Conservation (phyloP, 2,888 invertebrate species). For the Dryadula phaetusa region DNA sequence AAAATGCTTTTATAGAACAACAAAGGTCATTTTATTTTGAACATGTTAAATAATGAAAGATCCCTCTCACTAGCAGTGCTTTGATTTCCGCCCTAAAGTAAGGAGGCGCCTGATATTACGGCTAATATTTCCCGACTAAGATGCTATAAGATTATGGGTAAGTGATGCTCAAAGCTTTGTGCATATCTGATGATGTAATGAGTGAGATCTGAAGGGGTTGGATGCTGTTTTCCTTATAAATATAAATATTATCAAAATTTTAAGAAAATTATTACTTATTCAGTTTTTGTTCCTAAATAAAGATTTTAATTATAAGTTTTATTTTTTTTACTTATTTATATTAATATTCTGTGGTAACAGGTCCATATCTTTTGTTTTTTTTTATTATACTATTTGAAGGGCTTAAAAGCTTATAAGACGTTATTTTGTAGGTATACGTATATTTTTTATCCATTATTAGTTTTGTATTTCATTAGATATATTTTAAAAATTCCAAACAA, state of each 20-base stretch:
- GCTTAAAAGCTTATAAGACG: too few species aligned
- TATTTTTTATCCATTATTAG: too few species aligned
- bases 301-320: too few species aligned
- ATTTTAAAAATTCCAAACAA: too few species aligned
- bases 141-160: slow-evolving; percentile 32
- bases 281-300: too few species aligned
- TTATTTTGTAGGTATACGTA: too few species aligned
- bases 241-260: neutral
- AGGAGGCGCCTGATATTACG: slow-evolving; percentile 20
- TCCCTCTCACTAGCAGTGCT: neutral
- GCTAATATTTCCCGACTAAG: slow-evolving; percentile 37
- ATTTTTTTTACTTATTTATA: too few species aligned
- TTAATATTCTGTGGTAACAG: too few species aligned
- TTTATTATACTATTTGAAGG: too few species aligned
- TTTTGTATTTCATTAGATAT: too few species aligned
- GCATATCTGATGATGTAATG: slow-evolving; percentile 42
- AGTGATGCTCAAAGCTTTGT: slow-evolving; percentile 40
- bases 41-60: neutral
- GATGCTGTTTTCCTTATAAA: neutral
- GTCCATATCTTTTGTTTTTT: too few species aligned
- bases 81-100: neutral
- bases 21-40: neutral
- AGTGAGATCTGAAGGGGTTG: slow-evolving; percentile 26
- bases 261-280: too few species aligned
- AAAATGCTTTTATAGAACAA: neutral